Evolutionary conservation across 1,140 invertebrate genomes (phyloP).

Genomic region (Goniozus legneri): DNA sequence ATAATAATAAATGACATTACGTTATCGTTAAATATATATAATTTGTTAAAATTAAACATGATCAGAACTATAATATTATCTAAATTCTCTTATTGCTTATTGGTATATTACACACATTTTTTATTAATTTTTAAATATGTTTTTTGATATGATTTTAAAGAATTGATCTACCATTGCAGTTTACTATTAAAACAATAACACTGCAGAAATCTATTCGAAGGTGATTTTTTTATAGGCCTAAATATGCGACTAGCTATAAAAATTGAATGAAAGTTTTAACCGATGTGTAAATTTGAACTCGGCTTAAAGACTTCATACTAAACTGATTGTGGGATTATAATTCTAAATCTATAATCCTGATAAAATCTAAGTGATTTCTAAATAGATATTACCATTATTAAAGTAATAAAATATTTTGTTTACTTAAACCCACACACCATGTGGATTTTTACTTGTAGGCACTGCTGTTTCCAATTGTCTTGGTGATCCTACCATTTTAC

Average conservation of each 20-base stretch:
- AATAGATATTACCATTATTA: constrained; percentile 9
- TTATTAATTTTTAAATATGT: too few species aligned
- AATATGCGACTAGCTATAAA: constrained; percentile 6
- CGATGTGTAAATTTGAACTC: constrained; percentile 1
- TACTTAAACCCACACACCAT: constrained; percentile 89
- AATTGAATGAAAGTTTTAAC: not conserved
- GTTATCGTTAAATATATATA: too few species aligned
- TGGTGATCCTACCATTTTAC: constrained; percentile 86
- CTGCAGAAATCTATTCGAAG: not conserved
- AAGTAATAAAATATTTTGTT: constrained; percentile 14
- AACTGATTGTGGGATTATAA: not conserved
- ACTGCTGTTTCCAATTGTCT: constrained; percentile 88
- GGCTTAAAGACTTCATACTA: constrained; percentile 1
- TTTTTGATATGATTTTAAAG: too few species aligned
- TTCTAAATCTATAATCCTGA: not conserved
- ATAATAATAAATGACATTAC: too few species aligned
- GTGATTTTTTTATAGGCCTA: constrained; percentile 11
- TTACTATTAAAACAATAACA: too few species aligned
- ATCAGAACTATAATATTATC: too few species aligned
- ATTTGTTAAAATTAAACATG: too few species aligned
- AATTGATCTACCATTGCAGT: too few species aligned
- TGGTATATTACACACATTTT: too few species aligned
- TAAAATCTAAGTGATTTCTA: constrained; percentile 7
- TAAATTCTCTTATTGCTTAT: too few species aligned
- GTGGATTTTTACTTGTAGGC: constrained; percentile 91